A percentile compares a stretch with the other conserved stretches of the same genome.
Conservation (phyloP, 2,888 invertebrate genomes). For the Agonum fuliginosum region DNA sequence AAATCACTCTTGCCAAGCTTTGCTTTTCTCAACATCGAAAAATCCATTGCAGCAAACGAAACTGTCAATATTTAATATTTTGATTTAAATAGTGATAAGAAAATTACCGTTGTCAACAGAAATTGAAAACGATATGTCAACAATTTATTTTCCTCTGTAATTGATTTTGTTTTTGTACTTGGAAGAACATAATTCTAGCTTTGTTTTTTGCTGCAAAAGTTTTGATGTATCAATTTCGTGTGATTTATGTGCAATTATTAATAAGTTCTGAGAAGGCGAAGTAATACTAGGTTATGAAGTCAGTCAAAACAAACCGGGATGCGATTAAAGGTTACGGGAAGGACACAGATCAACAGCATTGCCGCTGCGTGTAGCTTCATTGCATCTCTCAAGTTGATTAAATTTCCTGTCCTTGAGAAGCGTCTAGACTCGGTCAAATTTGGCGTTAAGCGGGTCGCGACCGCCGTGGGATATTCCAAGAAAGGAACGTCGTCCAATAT, state of each 20-base stretch:
- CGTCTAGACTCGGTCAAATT: conserved; percentile 58
- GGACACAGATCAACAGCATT: conserved; percentile 36
- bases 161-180: not conserved
- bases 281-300: conserved; percentile 27
- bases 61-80: conserved; percentile 14
- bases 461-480: conserved; percentile 48
- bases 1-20: too few species aligned
- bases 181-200: not conserved
- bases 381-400: conserved; percentile 49
- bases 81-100: conserved; percentile 17
- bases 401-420: conserved; percentile 56
- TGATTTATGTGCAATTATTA: conserved; percentile 36
- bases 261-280: conserved; percentile 11
- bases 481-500: conserved; percentile 35
- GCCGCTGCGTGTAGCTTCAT: conserved; percentile 7
- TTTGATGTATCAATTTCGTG: conserved; percentile 2
- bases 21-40: not conserved
- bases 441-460: conserved; percentile 52
- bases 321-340: conserved; percentile 30
- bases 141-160: not conserved
- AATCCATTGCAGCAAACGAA: not conserved
- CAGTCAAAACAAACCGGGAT: conserved; percentile 22
- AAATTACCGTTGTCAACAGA: not conserved
- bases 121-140: not conserved
- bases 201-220: not conserved